These are phyloP conservation scores for Heliconius erato DNA, from an alignment of 2,888 invertebrate species.

Conservation along the genomic window DNA sequence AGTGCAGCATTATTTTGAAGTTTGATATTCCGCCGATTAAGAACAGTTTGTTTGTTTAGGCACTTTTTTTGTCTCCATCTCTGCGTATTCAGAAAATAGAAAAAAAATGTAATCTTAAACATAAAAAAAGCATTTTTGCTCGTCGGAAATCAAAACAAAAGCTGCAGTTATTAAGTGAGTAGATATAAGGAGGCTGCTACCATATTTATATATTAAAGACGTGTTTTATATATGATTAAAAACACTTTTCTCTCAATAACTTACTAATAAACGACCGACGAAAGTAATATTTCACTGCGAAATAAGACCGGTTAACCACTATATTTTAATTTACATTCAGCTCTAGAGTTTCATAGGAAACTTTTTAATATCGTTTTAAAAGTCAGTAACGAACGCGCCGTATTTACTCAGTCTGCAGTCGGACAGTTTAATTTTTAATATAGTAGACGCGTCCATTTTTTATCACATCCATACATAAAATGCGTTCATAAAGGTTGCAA, in stretches of 20 bases:
- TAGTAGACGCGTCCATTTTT: background rate
- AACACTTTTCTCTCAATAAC: background rate
- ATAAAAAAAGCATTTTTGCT: too few species aligned
- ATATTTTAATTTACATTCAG: slow-evolving; percentile 24
- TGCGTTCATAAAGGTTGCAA: background rate
- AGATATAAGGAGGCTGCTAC: background rate
- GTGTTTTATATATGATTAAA: too few species aligned
- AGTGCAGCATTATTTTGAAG: background rate
- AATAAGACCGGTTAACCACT: background rate
- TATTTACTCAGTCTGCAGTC: slow-evolving; percentile 24
- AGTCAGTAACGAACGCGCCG: slow-evolving; percentile 7
- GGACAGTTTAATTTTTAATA: slow-evolving; percentile 9
- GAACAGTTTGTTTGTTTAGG: background rate
- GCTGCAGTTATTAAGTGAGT: background rate
- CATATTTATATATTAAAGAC: too few species aligned
- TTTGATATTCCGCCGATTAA: background rate
- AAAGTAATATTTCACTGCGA: background rate
- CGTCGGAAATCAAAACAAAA: background rate
- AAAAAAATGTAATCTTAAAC: too few species aligned
- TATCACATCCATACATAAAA: background rate
- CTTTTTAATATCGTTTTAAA: slow-evolving; percentile 27
- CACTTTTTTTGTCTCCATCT: background rate
- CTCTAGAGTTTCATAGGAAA: slow-evolving; percentile 12
- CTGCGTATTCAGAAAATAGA: background rate
- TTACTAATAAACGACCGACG: background rate